Evolutionary conservation across 2,797 vertebrate species (phyloP).

Genomic region (Gila robusta): DNA sequence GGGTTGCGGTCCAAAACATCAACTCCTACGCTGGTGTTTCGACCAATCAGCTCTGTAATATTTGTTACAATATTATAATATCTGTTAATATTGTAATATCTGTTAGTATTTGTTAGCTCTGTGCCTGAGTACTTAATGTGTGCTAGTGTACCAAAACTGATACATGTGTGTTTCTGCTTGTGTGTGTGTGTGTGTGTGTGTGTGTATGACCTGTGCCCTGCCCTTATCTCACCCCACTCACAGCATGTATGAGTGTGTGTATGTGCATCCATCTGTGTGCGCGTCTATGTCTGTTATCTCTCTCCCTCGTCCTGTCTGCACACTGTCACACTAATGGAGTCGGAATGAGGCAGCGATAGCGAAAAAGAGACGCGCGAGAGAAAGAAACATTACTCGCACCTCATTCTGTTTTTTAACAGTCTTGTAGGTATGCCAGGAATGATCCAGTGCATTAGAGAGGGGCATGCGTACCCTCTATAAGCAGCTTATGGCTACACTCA

Average conservation of each 20-base stretch:
- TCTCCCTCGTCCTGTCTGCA: conserved; percentile 80
- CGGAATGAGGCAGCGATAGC: conserved; percentile 64
- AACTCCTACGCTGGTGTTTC: conserved; percentile 48
- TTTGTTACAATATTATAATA: too few relatives aligned
- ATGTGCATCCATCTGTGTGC: conserved; percentile 33
- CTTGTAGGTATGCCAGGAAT: conserved; percentile 79
- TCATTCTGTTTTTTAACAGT: conserved; percentile 76
- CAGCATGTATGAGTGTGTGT: conserved; percentile 48
- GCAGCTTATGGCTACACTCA: conserved; percentile 50
- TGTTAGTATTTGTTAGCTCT: too few relatives aligned
- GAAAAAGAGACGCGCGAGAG: conserved; percentile 61
- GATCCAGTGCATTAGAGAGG: conserved; percentile 76
- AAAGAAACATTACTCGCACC: conserved; percentile 76
- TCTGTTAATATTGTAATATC: too few relatives aligned
- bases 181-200: conserved; percentile 41
- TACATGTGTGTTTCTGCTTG: conserved; percentile 24
- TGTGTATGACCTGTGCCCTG: conserved; percentile 32
- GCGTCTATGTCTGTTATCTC: conserved; percentile 76
- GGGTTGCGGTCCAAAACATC: conserved; percentile 57
- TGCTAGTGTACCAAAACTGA: conserved; percentile 14
- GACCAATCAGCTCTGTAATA: conserved; percentile 47
- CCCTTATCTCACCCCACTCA: conserved; percentile 33
- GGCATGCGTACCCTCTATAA: conserved; percentile 71
- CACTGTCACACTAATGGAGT: conserved; percentile 84
- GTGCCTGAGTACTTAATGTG: conserved; percentile 42